Conservation (phyloP, 2,113 vertebrate species). For the Sakesphorus luctuosus region DNA sequence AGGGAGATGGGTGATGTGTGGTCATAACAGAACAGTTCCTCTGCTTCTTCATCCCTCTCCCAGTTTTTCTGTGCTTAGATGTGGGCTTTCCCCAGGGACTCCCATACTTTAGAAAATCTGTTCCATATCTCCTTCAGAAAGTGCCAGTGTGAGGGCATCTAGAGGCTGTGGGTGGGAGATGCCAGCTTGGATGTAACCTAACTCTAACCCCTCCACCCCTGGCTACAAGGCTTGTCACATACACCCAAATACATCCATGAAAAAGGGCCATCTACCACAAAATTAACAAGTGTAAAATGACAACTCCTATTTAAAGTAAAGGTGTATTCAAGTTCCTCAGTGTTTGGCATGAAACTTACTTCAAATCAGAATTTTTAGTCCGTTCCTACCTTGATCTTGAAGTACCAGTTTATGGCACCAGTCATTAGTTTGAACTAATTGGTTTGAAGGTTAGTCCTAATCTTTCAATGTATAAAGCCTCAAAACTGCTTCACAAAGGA, state of each 20-base stretch:
- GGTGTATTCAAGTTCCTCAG: neutral
- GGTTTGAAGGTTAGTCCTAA: neutral
- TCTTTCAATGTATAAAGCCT: neutral
- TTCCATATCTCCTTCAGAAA: neutral
- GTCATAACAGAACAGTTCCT: neutral
- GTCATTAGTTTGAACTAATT: neutral
- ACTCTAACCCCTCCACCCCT: neutral
- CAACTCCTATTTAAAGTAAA: neutral
- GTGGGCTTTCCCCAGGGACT: neutral
- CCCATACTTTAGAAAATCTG: neutral
- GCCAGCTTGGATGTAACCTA: neutral
- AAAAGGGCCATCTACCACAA: neutral
- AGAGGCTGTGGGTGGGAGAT: neutral
- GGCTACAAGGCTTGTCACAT: neutral
- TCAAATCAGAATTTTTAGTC: neutral
- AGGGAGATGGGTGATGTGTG: accelerated
- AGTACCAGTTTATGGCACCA: neutral
- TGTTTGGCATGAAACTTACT: neutral
- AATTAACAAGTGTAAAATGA: neutral
- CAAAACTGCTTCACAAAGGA: neutral
- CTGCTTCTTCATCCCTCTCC: neutral
- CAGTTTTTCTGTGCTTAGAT: neutral
- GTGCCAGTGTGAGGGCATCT: neutral
- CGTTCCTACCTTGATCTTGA: neutral
- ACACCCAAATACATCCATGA: neutral